These are phyloP conservation scores for Willowsia nigromaculata DNA, from an alignment of 2,888 invertebrate genomes.

Conservation along the genomic window DNA sequence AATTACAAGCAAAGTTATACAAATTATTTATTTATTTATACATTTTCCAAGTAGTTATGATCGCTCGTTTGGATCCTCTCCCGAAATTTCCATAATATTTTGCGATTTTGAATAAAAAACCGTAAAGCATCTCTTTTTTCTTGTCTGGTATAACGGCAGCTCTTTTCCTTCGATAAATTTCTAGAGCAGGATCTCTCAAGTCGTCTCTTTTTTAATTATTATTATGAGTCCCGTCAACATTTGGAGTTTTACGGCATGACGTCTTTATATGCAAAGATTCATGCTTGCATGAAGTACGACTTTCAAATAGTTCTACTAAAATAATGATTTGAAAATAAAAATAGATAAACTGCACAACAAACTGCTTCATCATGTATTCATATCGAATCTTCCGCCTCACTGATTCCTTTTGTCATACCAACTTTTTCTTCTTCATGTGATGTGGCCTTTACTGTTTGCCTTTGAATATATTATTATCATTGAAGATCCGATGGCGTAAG, in stretches of 20 bases:
- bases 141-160: no score
- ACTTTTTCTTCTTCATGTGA: not conserved
- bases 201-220: no score
- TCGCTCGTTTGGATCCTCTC: not conserved
- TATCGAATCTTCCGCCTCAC: not conserved
- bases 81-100: constrained; percentile 20
- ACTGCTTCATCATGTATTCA: not conserved
- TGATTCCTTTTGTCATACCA: not conserved
- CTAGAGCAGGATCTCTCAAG: no score
- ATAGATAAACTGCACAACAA: not conserved
- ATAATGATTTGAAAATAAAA: not conserved
- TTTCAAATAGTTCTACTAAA: not conserved
- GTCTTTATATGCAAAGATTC: no score
- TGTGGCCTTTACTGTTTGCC: not conserved
- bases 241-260: no score
- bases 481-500: not conserved
- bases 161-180: no score
- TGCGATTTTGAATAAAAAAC: not conserved
- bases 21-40: not conserved
- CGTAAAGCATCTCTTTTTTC: not conserved
- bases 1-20: no score
- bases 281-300: constrained; percentile 12
- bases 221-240: no score
- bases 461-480: not conserved
- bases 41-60: not conserved